A percentile compares a stretch with the other conserved stretches of the same genome.
Evolutionary conservation across 1,140 invertebrate species (phyloP).

Genomic region (Muscidifurax raptorellus): DNA sequence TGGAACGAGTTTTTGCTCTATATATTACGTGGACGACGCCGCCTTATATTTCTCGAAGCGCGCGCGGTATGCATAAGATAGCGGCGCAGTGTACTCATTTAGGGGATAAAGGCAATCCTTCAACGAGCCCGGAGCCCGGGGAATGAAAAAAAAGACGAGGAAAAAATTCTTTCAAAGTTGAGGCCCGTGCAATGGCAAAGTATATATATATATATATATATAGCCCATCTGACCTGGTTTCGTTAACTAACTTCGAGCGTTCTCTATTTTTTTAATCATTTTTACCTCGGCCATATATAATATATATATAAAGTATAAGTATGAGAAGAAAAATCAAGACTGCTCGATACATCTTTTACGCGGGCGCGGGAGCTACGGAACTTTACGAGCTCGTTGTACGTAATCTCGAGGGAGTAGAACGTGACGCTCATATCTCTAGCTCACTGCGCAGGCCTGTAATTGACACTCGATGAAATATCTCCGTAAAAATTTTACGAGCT

Average conservation of each 20-base stretch:
- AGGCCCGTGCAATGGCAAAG: too few species aligned
- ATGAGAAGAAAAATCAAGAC: neutral
- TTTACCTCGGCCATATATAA: neutral
- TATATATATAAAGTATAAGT: too few species aligned
- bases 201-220: too few species aligned
- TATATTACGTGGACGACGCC: too few species aligned
- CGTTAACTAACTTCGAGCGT: too few species aligned
- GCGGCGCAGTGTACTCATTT: too few species aligned
- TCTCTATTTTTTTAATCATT: neutral
- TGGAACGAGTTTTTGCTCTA: too few species aligned
- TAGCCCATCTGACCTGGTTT: conserved; percentile 21
- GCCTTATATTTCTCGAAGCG: too few species aligned
- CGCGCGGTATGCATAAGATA: conserved; percentile 29
- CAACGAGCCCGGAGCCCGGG: too few species aligned
- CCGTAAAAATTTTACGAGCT: conserved; percentile 31
- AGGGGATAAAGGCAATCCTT: too few species aligned
- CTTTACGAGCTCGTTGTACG: neutral
- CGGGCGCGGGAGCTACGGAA: neutral
- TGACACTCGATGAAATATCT: conserved; percentile 38
- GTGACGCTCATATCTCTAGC: conserved; percentile 2
- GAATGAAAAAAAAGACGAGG: conserved; percentile 10
- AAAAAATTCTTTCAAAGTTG: too few species aligned
- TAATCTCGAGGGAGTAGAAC: neutral
- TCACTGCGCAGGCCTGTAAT: neutral
- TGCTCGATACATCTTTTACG: conserved; percentile 1